Conservation (phyloP, 2,797 vertebrate species). For the Macrochelys suwanniensis region DNA sequence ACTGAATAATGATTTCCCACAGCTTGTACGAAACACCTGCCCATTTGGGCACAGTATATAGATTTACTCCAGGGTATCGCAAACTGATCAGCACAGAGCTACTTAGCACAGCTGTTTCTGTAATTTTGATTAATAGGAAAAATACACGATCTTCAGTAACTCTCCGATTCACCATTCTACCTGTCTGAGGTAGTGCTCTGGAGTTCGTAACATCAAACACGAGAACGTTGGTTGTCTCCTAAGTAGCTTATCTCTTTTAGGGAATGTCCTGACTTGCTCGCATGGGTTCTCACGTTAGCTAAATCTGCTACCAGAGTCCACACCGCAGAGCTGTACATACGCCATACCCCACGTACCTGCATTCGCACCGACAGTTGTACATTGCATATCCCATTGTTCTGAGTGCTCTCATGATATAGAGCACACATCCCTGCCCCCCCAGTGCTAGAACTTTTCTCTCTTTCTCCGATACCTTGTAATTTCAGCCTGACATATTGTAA, state of each 20-base stretch:
- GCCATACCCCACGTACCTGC: neutral
- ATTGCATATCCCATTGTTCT: neutral
- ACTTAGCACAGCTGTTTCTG: conserved; percentile 7
- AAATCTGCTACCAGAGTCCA: neutral
- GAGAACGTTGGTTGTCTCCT: neutral
- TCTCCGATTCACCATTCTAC: neutral
- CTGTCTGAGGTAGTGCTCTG: neutral
- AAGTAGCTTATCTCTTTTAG: neutral
- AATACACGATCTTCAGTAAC: neutral
- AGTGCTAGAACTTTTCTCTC: neutral
- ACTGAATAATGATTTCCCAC: conserved; percentile 6
- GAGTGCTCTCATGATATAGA: neutral
- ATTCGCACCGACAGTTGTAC: neutral
- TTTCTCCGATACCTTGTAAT: neutral
- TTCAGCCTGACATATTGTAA: neutral
- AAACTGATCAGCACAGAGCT: neutral
- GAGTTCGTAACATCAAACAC: neutral
- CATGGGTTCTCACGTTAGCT: neutral
- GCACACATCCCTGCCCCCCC: neutral
- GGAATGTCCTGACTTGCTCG: neutral
- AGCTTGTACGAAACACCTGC: conserved; percentile 26
- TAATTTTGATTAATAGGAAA: conserved; percentile 16
- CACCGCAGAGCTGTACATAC: too few species aligned
- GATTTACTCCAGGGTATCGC: neutral
- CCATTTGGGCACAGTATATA: neutral